Percentiles rank a stretch among this genome's conserved stretches.
Conservation (phyloP, 2,797 vertebrate species). For the Microctenopoma steveboyesi region DNA sequence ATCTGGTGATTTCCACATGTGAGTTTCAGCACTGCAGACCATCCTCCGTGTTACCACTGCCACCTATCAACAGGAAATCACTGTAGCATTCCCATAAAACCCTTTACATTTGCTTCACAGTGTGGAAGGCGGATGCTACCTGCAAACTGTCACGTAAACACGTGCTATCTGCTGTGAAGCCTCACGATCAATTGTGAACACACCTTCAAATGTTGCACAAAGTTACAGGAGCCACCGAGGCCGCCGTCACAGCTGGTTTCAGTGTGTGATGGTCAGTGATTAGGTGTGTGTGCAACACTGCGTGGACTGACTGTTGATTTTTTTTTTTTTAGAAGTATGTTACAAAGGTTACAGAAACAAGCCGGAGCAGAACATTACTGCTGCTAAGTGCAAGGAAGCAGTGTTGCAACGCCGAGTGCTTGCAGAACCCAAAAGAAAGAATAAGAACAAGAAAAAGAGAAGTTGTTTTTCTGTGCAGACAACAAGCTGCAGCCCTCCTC, state of each 20-base stretch:
- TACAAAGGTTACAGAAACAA: constrained; percentile 53
- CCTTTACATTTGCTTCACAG: not conserved
- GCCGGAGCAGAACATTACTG: constrained; percentile 33
- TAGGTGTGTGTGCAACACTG: constrained; percentile 34
- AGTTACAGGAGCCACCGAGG: not conserved
- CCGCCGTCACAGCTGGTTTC: not conserved
- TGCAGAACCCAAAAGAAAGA: constrained; percentile 64
- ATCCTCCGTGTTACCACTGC: constrained; percentile 67
- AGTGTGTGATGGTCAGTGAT: constrained; percentile 1
- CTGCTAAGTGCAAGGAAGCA: constrained; percentile 52
- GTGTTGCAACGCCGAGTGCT: constrained; percentile 63
- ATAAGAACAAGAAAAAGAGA: constrained; percentile 58
- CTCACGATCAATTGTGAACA: not conserved
- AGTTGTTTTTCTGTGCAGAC: constrained; percentile 52
- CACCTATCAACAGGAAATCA: constrained; percentile 69
- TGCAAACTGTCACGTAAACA: not conserved
- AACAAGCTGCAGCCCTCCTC: not conserved
- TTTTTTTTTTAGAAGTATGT: constrained; percentile 17
- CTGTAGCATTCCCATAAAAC: constrained; percentile 45
- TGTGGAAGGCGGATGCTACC: no score
- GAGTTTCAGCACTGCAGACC: not conserved
- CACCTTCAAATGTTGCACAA: constrained; percentile 12
- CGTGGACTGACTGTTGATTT: constrained; percentile 46
- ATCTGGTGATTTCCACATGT: no score
- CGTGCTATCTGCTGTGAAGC: not conserved